These are phyloP conservation scores for Hylia prasina DNA, from an alignment of 2,113 vertebrate genomes.

Conservation along the genomic window DNA sequence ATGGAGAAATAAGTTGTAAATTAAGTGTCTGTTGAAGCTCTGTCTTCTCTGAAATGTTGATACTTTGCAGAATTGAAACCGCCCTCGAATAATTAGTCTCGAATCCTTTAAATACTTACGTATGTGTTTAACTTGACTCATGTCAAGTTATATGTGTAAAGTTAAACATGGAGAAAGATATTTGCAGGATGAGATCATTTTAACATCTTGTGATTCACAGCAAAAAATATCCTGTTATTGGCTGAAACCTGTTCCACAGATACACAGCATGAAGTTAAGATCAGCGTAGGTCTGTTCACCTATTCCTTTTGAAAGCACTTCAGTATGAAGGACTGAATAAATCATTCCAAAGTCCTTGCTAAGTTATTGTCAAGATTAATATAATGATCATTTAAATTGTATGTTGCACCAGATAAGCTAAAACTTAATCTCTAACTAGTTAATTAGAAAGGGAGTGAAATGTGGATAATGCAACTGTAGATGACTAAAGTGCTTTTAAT, in stretches of 20 bases:
- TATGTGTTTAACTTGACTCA: conserved; percentile 42
- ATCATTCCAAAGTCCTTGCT: neutral
- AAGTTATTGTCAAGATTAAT: neutral
- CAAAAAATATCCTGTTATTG: neutral
- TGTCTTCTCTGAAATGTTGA: conserved; percentile 33
- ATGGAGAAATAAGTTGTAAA: conserved; percentile 42
- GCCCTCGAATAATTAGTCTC: neutral
- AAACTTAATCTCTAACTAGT: neutral
- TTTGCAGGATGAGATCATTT: conserved; percentile 10
- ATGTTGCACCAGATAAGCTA: neutral
- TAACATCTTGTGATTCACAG: conserved; percentile 16
- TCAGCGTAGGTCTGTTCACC: neutral
- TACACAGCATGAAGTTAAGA: neutral
- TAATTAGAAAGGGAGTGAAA: conserved; percentile 16
- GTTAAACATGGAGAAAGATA: conserved; percentile 21
- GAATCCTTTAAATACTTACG: conserved; percentile 44
- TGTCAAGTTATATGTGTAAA: neutral
- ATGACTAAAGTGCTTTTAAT: neutral
- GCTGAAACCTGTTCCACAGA: neutral
- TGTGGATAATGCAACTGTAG: neutral
- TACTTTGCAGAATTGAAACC: conserved; percentile 29
- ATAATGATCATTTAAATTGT: neutral
- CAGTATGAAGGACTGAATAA: neutral
- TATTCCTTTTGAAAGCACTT: neutral
- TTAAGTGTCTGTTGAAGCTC: conserved; percentile 49